Percentiles rank a stretch among this genome's conserved stretches.
Conservation (phyloP, 2,888 invertebrate genomes). For the Argyresthia goedartella region DNA sequence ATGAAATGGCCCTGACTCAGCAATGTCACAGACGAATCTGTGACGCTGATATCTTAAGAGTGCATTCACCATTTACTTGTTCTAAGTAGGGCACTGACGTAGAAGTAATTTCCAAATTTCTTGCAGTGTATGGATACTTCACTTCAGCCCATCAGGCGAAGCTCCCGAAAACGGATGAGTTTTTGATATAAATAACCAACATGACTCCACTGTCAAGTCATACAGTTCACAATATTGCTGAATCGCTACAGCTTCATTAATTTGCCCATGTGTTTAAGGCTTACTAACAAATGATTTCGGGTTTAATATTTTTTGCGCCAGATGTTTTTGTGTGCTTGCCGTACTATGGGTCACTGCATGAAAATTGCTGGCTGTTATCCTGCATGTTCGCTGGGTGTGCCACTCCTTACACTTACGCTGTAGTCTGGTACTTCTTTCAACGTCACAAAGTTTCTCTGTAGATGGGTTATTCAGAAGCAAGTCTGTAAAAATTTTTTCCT, state of each 20-base stretch:
- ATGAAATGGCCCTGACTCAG: too few relatives aligned
- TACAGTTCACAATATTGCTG: background rate
- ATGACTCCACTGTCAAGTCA: background rate
- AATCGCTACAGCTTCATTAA: background rate
- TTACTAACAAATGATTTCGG: background rate
- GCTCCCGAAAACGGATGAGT: conserved; percentile 11
- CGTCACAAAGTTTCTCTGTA: background rate
- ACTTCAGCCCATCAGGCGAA: conserved; percentile 16
- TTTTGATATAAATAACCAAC: conserved; percentile 3
- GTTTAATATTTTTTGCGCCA: background rate
- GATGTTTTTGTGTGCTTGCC: background rate
- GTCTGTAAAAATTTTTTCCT: background rate
- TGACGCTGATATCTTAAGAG: too few relatives aligned
- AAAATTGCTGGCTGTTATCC: background rate
- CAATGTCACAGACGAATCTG: too few relatives aligned
- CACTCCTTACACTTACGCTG: background rate
- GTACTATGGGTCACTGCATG: background rate
- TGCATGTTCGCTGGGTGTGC: background rate
- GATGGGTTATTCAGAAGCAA: background rate
- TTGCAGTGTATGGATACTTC: conserved; percentile 13
- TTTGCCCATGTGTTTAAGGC: background rate
- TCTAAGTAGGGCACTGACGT: conserved; percentile 11
- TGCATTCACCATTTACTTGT: background rate
- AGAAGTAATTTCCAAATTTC: conserved; percentile 7
- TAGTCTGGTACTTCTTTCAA: background rate